Evolutionary conservation across 2,113 vertebrate species (phyloP), one percentile per base, ranked within the genome.

Genomic region (Hippocampus mohnikei): DNA sequence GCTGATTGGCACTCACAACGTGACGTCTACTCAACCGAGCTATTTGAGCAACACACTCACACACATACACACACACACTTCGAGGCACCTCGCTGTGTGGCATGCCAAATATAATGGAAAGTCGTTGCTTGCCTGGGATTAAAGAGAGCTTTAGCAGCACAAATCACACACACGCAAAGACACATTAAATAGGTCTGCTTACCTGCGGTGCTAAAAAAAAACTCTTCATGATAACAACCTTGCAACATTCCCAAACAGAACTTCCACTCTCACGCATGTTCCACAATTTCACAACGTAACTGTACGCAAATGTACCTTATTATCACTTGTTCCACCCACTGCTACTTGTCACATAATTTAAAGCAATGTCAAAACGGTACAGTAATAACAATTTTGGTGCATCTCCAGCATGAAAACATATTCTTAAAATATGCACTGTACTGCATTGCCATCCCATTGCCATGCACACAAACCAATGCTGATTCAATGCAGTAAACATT

Each of bases 1-100:
- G 50, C 66, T 68, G 66, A 68, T 68, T 68, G 44, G 66, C 46
- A 68, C 66, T 50, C 48, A n/a, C 66, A 21, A 67, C 66, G 8
- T 67, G 66, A 52, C 27, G 29, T 67, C 66, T n/a, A 18, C 46
- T 67, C 66, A 50, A 66, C 42, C 15, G 1, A 27, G 62, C n/a
- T 40, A 27, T 10, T 18, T 12, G 27, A 37, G 23, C 41, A 21
- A 59, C n/a, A 64, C 74, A 58, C 11, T 58, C 64, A 52, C 20
- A 60, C 13, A 48, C 50, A 33, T 5, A 33, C 33, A 33, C 33
- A 58, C 58, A 52, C 23, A 60, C 16, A 48, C 50, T 46, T 5
- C 1, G 2, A 18, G 53, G 33, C 27, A 12, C 48, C 65, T 52
- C 8, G 46, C 65, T 50, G 65, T 20, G 65, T 29, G n/a, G 65